Percentiles rank a stretch among this genome's conserved stretches.
phyloP scores from a whole-genome alignment of 2,888 invertebrate genomes.

The Coremacera marginata region DNA sequence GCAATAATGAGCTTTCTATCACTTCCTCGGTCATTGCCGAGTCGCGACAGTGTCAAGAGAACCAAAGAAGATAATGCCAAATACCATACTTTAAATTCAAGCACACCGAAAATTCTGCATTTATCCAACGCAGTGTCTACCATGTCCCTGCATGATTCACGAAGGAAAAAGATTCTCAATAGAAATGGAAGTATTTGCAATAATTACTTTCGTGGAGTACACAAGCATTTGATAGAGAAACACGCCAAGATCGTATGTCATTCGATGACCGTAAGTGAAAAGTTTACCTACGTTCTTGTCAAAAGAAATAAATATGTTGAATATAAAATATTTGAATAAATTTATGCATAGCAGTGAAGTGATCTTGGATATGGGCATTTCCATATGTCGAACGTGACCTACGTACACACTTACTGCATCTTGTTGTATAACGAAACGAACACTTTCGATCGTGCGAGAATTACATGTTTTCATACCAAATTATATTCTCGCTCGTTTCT shows the following conservation, averaged over 20 bases:
- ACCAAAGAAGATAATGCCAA: conserved; percentile 55
- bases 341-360: too few relatives aligned
- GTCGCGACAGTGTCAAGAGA: conserved; percentile 31
- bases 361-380: too few relatives aligned
- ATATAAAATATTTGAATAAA: background rate
- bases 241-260: conserved; percentile 81
- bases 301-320: background rate
- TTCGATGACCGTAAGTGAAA: conserved; percentile 83
- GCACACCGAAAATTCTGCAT: conserved; percentile 48
- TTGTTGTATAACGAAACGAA: too few relatives aligned
- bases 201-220: conserved; percentile 82
- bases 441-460: too few relatives aligned
- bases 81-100: conserved; percentile 59
- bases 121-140: conserved; percentile 52
- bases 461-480: too few relatives aligned
- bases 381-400: too few relatives aligned
- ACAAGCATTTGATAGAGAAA: conserved; percentile 80
- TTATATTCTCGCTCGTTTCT: too few relatives aligned
- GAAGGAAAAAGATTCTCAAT: conserved; percentile 57
- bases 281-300: background rate
- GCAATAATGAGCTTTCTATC: conserved; percentile 57
- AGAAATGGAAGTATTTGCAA: conserved; percentile 73
- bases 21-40: conserved; percentile 53
- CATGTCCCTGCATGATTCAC: conserved; percentile 55
- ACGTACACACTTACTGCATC: too few relatives aligned